phyloP scores from a whole-genome alignment of 2,888 invertebrate genomes.

The Xylota sylvarum region DNA sequence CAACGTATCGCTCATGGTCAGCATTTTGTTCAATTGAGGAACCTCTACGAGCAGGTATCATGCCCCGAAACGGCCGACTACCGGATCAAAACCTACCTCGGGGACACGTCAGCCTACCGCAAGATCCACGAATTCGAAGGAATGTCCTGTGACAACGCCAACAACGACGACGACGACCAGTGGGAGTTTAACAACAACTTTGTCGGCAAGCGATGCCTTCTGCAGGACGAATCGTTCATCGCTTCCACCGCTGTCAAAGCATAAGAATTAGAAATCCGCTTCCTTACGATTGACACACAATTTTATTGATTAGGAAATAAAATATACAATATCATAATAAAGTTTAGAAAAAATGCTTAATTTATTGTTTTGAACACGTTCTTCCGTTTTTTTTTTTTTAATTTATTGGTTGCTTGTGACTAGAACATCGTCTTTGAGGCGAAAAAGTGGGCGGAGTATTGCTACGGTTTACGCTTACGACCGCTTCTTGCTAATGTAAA shows the following conservation, averaged over 20 bases:
- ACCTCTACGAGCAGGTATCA: slow-evolving; percentile 82
- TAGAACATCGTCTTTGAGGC: slow-evolving; percentile 54
- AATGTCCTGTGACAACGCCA: slow-evolving; percentile 75
- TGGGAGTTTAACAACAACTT: slow-evolving; percentile 83
- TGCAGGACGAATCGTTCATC: slow-evolving; percentile 82
- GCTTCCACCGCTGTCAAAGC: slow-evolving; percentile 51
- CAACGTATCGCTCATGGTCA: slow-evolving; percentile 81
- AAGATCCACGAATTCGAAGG: slow-evolving; percentile 78
- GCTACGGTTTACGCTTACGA: slow-evolving; percentile 46
- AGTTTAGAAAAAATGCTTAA: slow-evolving; percentile 75
- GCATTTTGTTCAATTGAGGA: slow-evolving; percentile 83
- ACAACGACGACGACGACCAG: slow-evolving; percentile 81
- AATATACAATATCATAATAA: slow-evolving; percentile 69
- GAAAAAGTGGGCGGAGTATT: slow-evolving; percentile 43
- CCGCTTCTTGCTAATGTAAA: slow-evolving; percentile 83
- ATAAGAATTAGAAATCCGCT: slow-evolving; percentile 23
- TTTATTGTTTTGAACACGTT: slow-evolving; percentile 73
- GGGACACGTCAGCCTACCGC: slow-evolving; percentile 76
- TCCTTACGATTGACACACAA: slow-evolving; percentile 41
- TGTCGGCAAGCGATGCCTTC: slow-evolving; percentile 82
- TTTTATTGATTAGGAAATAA: slow-evolving; percentile 65
- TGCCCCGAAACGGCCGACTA: slow-evolving; percentile 80
- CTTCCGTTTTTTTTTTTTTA: slow-evolving; percentile 24
- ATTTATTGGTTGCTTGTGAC: slow-evolving; percentile 63
- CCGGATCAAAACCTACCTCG: slow-evolving; percentile 78